Conservation (phyloP, 2,888 invertebrate genomes). For the Eucriotettix oculatus region DNA sequence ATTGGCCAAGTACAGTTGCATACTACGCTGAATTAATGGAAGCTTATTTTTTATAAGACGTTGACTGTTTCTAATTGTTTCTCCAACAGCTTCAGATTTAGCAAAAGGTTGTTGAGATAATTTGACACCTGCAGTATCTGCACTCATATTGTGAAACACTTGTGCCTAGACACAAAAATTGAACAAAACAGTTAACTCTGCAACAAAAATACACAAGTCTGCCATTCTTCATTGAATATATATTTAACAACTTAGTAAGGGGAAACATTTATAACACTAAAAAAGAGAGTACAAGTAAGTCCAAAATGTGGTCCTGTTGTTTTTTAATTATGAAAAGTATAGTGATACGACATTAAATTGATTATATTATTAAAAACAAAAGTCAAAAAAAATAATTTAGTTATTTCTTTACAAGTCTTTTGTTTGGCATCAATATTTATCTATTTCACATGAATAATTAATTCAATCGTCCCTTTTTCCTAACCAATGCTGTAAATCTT, state of each 20-base stretch:
- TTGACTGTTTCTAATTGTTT: constrained; percentile 58
- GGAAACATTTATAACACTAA: no score
- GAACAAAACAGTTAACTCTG: constrained; percentile 26
- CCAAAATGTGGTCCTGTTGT: no score
- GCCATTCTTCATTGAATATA: no score
- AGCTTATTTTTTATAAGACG: constrained; percentile 63
- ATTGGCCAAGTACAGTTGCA: constrained; percentile 92
- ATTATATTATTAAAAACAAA: neutral
- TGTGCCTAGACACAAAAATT: constrained; percentile 47
- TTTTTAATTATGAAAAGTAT: no score
- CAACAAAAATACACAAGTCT: neutral
- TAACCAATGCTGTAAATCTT: neutral
- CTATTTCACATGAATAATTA: no score
- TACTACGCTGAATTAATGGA: constrained; percentile 66
- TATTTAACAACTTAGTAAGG: no score
- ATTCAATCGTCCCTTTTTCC: no score
- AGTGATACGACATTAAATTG: no score
- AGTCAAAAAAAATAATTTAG: neutral
- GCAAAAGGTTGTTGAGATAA: constrained; percentile 10
- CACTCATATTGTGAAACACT: constrained; percentile 2
- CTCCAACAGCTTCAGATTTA: constrained; percentile 48
- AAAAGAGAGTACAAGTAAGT: no score
- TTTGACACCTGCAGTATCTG: constrained; percentile 1
- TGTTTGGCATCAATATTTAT: no score
- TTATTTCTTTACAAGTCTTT: no score